Percentiles rank a stretch among this genome's conserved stretches.
Evolutionary conservation across 2,797 vertebrate genomes (phyloP).

Genomic region (Peromyscus nudipes): DNA sequence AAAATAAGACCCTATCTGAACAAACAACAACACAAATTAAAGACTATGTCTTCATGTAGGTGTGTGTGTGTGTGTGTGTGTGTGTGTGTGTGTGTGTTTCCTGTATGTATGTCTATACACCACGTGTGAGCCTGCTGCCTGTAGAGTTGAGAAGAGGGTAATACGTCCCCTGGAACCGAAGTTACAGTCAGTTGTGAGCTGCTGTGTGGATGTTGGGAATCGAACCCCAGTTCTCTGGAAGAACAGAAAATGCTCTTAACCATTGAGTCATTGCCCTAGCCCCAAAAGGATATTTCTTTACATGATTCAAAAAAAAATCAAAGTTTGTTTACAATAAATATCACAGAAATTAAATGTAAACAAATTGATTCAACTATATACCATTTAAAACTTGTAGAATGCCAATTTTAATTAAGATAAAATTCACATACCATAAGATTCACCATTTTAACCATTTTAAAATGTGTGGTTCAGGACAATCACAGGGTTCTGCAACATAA

Average conservation of each 20-base stretch:
- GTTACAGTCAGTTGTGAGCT: neutral
- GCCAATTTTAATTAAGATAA: conserved; percentile 61
- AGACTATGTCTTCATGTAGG: neutral
- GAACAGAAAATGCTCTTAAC: neutral
- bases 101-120: neutral
- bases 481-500: neutral
- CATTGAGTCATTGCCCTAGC: neutral
- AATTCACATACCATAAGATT: conserved; percentile 6
- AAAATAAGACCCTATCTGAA: neutral
- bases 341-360: conserved; percentile 52
- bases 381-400: conserved; percentile 52
- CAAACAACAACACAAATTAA: neutral
- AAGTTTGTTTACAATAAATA: conserved; percentile 48
- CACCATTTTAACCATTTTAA: conserved; percentile 35
- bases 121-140: neutral
- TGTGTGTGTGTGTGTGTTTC: neutral
- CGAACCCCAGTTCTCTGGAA: neutral
- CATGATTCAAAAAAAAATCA: neutral
- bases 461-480: conserved; percentile 7
- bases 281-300: neutral
- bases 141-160: neutral
- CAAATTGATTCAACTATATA: conserved; percentile 59
- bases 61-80: neutral
- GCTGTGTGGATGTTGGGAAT: neutral
- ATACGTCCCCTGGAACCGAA: neutral